Percentiles rank a stretch among this genome's conserved stretches.
These are phyloP conservation scores for Nudaria mundana DNA, from an alignment of 2,888 invertebrate genomes.

Conservation along the genomic window DNA sequence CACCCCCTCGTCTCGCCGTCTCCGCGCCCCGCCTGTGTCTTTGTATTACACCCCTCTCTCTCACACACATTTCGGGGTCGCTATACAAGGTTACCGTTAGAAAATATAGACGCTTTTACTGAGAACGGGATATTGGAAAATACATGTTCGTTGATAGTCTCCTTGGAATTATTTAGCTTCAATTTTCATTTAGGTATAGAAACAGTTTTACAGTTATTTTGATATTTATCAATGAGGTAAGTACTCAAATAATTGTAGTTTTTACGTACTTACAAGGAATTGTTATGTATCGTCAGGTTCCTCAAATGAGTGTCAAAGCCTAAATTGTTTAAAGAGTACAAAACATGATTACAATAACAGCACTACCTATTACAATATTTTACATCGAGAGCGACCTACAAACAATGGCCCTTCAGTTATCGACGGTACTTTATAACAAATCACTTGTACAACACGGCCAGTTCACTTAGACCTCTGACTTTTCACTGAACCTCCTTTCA, in stretches of 20 bases:
- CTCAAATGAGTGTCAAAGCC: no score
- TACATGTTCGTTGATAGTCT: no score
- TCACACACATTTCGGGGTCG: slow-evolving; percentile 63
- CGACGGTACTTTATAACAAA: slow-evolving; percentile 59
- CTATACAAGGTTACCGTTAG: slow-evolving; percentile 63
- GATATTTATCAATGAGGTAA: no score
- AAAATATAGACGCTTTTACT: slow-evolving; percentile 49
- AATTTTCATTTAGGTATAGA: no score
- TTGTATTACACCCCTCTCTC: slow-evolving; percentile 72
- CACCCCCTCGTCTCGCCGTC: slow-evolving; percentile 52
- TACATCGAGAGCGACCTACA: slow-evolving; percentile 50
- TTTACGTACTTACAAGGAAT: no score
- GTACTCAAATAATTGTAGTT: no score
- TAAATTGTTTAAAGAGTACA: no score
- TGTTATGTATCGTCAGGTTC: no score
- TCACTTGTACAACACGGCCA: slow-evolving; percentile 51
- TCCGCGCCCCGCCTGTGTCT: slow-evolving; percentile 65
- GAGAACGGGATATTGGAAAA: slow-evolving; percentile 35
- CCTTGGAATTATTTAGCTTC: no score
- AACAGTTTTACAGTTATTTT: no score
- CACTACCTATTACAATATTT: slow-evolving; percentile 52
- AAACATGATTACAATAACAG: slow-evolving; percentile 44
- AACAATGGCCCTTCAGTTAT: slow-evolving; percentile 67
- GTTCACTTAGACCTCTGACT: slow-evolving; percentile 38
- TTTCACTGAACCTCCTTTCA: slow-evolving; percentile 31